Base-by-base conservation (phyloP, 2,888 invertebrate genomes). In the Hydriomena furcata region DNA sequence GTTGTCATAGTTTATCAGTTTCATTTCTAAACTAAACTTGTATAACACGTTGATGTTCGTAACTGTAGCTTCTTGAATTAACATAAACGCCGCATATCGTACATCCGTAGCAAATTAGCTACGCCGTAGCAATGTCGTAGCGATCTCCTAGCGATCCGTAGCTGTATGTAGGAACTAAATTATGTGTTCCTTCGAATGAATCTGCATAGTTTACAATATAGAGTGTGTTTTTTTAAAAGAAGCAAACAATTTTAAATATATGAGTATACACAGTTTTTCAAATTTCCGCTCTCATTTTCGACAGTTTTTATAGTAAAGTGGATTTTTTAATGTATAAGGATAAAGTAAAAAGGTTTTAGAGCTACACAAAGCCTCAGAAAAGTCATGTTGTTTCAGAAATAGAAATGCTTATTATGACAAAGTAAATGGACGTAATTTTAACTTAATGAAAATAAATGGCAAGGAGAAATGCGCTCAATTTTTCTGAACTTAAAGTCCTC, bases 51-150 rank as follows among this genome's bases (percentile, higher is more conserved):
- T 17, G 0, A 34, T 27, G 8, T 17, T 8, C 10, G 28, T 27
- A 13, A 36, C n/a, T 38, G 49, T 47, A 43, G 52, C 42, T 54
- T 48, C 46, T 34, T 7, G 30, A 55, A 55, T 60, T 53, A 47
- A 49, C 49, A 58, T 58, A 58, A 55, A 43, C 40, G 47, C 38
- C 44, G 47, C 44, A 54, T 56, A 52, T 30, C 34, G 42, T 43
- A 58, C 54, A 45, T 55, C 44, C 49, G 44, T 43, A 45, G 38
- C 47, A 35, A 57, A 54, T 58, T 56, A 54, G 48, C 41, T 49
- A 34, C 36, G 43, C 32, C 45, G 47, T 47, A 51, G 49, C 43
- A 38, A 24, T 27, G 24, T 34, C 36, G 51, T 42, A 43, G 49
- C 53, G 41, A 32, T 54, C 38, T 50, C 48, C 54, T 57, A 57